These are phyloP conservation scores for Datnioides undecimradiatus DNA, from an alignment of 2,113 vertebrate genomes.

Conservation along the genomic window DNA sequence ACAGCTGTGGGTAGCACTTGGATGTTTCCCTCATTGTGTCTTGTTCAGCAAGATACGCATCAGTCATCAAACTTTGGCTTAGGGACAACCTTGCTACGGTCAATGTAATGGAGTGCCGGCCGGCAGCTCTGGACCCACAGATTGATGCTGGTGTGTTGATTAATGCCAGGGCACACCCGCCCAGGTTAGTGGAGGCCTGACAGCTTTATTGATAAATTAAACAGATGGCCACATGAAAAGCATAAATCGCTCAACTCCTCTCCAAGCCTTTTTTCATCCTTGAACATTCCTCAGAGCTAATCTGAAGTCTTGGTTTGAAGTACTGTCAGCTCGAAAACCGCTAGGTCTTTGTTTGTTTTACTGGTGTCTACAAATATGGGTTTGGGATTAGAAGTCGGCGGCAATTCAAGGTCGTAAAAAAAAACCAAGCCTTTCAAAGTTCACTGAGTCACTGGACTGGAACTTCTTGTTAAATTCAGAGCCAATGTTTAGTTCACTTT, in stretches of 20 bases:
- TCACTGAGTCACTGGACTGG: slow-evolving; percentile 23
- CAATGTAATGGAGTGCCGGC: slow-evolving; percentile 69
- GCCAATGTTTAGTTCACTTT: slow-evolving; percentile 41
- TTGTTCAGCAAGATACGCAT: slow-evolving; percentile 45
- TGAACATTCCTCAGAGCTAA: slow-evolving; percentile 54
- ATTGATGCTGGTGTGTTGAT: slow-evolving; percentile 79
- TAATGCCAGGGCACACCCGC: slow-evolving; percentile 71
- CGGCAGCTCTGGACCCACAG: slow-evolving; percentile 62
- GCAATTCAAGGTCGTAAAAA: slow-evolving; percentile 23
- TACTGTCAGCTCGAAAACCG: slow-evolving; percentile 24
- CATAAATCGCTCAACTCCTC: slow-evolving; percentile 74
- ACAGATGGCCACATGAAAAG: slow-evolving; percentile 71
- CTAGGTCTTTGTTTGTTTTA: slow-evolving; percentile 44
- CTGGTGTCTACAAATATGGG: slow-evolving; percentile 22
- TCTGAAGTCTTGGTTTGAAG: slow-evolving; percentile 54
- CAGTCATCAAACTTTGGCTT: slow-evolving; percentile 66
- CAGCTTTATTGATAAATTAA: slow-evolving; percentile 84
- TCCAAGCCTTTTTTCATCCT: slow-evolving; percentile 32
- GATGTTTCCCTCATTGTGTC: slow-evolving; percentile 38
- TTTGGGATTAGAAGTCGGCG: slow-evolving; percentile 16
- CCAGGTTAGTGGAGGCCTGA: slow-evolving; percentile 77
- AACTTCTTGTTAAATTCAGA: slow-evolving; percentile 55
- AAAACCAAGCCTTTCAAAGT: slow-evolving; percentile 34
- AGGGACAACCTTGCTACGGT: slow-evolving; percentile 64
- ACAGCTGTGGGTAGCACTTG: slow-evolving; percentile 3